Percentiles rank a stretch among this genome's conserved stretches.
Evolutionary conservation across 2,797 vertebrate species (phyloP).

Genomic region (Semaprochilodus insignis): DNA sequence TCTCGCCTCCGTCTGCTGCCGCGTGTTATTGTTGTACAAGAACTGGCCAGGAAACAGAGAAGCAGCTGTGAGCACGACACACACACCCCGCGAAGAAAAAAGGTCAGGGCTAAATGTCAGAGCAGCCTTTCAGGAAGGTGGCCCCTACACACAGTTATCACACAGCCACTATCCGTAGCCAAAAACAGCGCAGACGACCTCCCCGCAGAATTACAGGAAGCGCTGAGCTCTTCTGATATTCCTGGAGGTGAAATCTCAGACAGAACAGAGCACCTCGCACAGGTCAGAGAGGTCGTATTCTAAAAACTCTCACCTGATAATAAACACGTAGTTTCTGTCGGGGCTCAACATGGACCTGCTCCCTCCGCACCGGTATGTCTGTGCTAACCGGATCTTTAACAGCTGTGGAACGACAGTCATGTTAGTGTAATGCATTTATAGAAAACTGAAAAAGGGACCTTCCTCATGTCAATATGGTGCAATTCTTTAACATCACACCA

Average conservation of each 20-base stretch:
- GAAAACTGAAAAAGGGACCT: neutral
- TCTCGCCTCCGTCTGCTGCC: slow-evolving; percentile 96
- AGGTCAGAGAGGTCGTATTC: neutral
- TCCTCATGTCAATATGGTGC: neutral
- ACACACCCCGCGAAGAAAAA: neutral
- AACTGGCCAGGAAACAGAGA: slow-evolving; percentile 77
- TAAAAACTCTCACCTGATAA: slow-evolving; percentile 83
- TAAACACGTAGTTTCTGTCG: slow-evolving; percentile 88
- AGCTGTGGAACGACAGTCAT: slow-evolving; percentile 66
- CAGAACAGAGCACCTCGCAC: slow-evolving; percentile 65
- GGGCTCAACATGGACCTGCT: slow-evolving; percentile 83
- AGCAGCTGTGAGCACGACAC: neutral
- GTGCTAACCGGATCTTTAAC: slow-evolving; percentile 85
- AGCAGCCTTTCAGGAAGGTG: neutral
- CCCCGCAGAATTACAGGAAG: slow-evolving; percentile 69
- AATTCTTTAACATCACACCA: too few relatives aligned
- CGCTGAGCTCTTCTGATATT: slow-evolving; percentile 83
- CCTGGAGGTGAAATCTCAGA: slow-evolving; percentile 65
- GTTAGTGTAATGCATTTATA: neutral
- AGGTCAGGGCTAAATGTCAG: neutral
- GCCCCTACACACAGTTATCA: neutral
- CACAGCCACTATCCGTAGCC: neutral
- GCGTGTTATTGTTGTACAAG: slow-evolving; percentile 96
- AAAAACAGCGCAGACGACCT: slow-evolving; percentile 75
- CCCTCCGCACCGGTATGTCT: slow-evolving; percentile 83